Base-by-base conservation (phyloP, 2,113 vertebrate species). In the Pachypanchax playfairii region DNA sequence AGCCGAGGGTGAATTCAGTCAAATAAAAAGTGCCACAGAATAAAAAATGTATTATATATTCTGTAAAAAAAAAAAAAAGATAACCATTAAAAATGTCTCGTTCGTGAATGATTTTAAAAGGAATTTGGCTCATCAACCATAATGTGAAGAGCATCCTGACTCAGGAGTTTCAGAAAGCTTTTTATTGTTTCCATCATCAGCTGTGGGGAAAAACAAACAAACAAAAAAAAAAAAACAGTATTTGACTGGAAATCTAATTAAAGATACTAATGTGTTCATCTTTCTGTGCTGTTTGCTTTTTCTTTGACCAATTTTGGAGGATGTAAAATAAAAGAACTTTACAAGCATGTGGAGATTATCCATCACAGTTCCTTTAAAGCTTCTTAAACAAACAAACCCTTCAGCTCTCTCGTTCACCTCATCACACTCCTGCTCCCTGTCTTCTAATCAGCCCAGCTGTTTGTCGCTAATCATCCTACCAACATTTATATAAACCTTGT, bases 211-310 rank as follows among this genome's bases (percentile, higher is more conserved):
- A 39, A n/a, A n/a, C n/a, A n/a, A n/a, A n/a, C n/a, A n/a, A n/a
- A n/a, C 25, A 52, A 50, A 51, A 60, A 12, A 44, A 54, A 57
- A 8, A 5, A 52, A 44, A 25, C 13, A 63, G 50, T 22, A 55
- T 49, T 58, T 79, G 60, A 69, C 58, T 6, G 62, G 70, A 71
- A 79, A 77, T 82, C 82, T 67, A 85, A 89, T 89, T 85, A 85
- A 87, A 86, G 54, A 84, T 82, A 70, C 66, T 73, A 83, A 85
- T 10, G 39, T 77, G 60, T 72, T 63, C 31, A 58, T 57, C 67
- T 67, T 56, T 43, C 47, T 47, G 51, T 25, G 17, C 64, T 61
- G 33, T 73, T 82, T 47, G 22, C 28, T 10, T 12, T n/a, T 51
- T 38, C 63, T 63, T 80, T 11, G 21, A 11, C 7, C 11, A 22